Conservation (phyloP, 2,113 vertebrate species). For the Falcunculus frontatus region DNA sequence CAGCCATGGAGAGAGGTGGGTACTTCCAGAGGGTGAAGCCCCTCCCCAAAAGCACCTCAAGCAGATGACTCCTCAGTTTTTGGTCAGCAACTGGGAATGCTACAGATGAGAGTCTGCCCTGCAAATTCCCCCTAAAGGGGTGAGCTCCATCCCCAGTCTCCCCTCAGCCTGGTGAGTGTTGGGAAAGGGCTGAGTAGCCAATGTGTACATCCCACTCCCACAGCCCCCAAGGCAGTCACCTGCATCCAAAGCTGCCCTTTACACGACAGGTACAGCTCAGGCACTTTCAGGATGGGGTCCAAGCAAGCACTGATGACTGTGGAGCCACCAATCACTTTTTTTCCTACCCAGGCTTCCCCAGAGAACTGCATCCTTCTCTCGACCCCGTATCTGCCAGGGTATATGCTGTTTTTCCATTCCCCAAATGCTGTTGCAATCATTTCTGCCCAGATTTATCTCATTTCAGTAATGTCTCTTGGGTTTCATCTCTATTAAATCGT, state of each 20-base stretch:
- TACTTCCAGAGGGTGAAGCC: neutral
- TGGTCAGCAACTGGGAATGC: neutral
- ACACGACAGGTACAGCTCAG: neutral
- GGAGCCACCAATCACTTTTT: neutral
- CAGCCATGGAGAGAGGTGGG: neutral
- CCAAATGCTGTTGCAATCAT: neutral
- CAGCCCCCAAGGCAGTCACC: neutral
- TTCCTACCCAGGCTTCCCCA: neutral
- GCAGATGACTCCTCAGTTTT: neutral
- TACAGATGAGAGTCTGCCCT: neutral
- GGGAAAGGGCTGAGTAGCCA: neutral
- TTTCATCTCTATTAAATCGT: slow-evolving; percentile 10
- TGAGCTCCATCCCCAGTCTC: neutral
- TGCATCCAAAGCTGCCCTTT: neutral
- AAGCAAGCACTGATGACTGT: neutral
- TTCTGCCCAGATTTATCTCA: slow-evolving; percentile 36
- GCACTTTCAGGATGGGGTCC: neutral
- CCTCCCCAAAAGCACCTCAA: neutral
- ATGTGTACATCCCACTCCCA: neutral
- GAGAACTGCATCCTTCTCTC: neutral
- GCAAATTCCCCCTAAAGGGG: too few species aligned
- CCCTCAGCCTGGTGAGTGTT: neutral
- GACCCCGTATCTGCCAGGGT: neutral
- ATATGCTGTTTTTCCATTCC: neutral
- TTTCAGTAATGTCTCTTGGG: neutral